These are phyloP conservation scores for Mythimna pallens DNA, from an alignment of 2,888 invertebrate species.

Conservation along the genomic window DNA sequence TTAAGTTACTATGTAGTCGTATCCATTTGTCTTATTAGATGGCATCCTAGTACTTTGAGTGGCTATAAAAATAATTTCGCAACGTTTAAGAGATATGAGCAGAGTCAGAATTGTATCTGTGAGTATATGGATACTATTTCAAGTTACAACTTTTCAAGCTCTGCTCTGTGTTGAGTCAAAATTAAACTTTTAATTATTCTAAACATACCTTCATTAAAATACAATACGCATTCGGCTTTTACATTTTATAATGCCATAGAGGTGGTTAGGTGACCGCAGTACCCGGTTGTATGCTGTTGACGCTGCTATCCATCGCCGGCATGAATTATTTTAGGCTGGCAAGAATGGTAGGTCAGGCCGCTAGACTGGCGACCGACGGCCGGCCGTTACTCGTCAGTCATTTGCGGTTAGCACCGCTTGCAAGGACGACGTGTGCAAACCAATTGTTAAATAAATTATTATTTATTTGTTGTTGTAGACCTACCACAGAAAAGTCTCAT, in stretches of 20 bases:
- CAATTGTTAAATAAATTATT: background rate
- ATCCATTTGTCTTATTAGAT: conserved; percentile 42
- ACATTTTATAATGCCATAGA: background rate
- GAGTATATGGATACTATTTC: background rate
- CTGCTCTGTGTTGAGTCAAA: background rate
- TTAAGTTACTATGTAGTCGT: conserved; percentile 49
- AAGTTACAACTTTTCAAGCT: background rate
- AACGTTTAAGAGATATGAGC: conserved; percentile 22
- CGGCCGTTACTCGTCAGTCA: background rate
- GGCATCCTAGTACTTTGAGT: conserved; percentile 31
- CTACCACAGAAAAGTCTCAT: no score
- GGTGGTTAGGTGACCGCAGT: conserved; percentile 6
- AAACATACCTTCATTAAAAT: no score
- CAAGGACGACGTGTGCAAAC: background rate
- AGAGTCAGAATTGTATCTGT: background rate
- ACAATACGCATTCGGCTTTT: background rate
- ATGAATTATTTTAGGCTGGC: conserved; percentile 25
- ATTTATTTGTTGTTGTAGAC: no score
- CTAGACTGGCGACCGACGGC: background rate
- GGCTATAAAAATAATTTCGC: conserved; percentile 39
- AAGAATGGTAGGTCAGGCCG: background rate
- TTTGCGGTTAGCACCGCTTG: conserved; percentile 12
- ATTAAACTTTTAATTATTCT: no score
- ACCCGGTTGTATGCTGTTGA: background rate
- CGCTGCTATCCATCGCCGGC: background rate